Base-by-base conservation (phyloP, 2,888 invertebrate species). In the Drosophila vallismaia region DNA sequence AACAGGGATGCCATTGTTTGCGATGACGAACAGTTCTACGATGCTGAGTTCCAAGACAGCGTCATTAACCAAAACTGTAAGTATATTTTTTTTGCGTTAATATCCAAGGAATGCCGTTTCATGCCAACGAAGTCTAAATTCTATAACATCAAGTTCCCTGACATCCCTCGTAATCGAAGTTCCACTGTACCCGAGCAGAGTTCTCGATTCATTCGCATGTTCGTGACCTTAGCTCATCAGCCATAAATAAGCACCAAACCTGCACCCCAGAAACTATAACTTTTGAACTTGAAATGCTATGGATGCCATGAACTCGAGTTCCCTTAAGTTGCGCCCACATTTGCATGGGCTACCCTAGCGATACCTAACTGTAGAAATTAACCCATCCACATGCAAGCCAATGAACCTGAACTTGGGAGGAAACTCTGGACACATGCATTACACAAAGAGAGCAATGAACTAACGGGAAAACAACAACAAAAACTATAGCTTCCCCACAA, bases 371-470 rank as follows among this genome's bases (percentile, higher is more conserved):
- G 63, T 69, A 79, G 71, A 77, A 79, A 76, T 77, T 79, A 79
- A 82, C 44, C 68, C 73, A 66, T 4, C 45, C 59, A 72, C 87
- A 82, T 77, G 83, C 86, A 82, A 87, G 87, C 78, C 84, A 87
- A 79, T 84, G 86, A 84, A 84, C 84, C 78, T 87, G 86, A 84
- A 87, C 84, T 87, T n/a, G n/a, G 33, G 52, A 14, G 24, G 24
- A 24, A 44, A 44, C 9, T 44, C 24, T 8, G 24, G 44, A 42
- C 7, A n/a, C 12, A 40, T 36, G 36, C 10, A 9, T 12, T 6
- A 40, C 7, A 45, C 46, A 67, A 64, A 64, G 64, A 57, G 56
- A 53, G 14, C 38, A 57, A 64, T 12, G 28, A 42, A 26, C 36
- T 36, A 36, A 33, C 3, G 33, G 31, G 54, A 54, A 28, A 52